Evolutionary conservation across 2,113 vertebrate species (phyloP), one percentile per base, ranked within the genome.

Genomic region (Pteronura brasiliensis): DNA sequence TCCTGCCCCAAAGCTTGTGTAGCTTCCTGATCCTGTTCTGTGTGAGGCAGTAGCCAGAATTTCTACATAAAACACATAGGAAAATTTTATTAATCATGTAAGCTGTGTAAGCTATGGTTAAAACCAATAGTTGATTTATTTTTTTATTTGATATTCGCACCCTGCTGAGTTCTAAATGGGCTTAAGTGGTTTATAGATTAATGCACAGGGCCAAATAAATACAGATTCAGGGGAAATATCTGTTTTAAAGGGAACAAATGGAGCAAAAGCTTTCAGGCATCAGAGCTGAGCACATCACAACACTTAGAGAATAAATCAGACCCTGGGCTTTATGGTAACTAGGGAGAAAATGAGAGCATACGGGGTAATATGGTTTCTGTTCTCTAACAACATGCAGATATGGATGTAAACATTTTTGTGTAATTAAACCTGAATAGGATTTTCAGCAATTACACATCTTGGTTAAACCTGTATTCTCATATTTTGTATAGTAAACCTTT

Each of bases 91-190:
- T 74, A 92, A 36, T 88, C 83, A 88, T 57, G 71, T 87, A 95
- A 92, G 59, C 34, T 82, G 88, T 57, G 77, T 87, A 95, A 93
- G 59, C 27, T 82, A 57, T 47, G 21, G 23, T 79, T 79, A 94
- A 65, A 39, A 65, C 65, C 55, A 88, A 47, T 92, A 80, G 69
- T 93, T 82, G 61, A 89, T 12, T 76, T 89, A 79, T n/a, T 65
- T 69, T 69, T 69, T 69, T 84, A 77, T 77, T 88, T 85, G 34
- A 76, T 57, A 89, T 89, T 81, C 92, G 7, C 15, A 88, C 3
- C 36, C 89, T 83, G 36, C n/a, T 84, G 79, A 65, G 20, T 80
- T 97, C 52, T 86, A 94, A 96, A 67, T 74, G 80, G 67, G n/a
- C 31, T 80, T n/a, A 92, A 42, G 39, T 71, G 23, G 52, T 82